Conservation (phyloP, 1,140 invertebrate species). For the Zaprionus gabonicus region DNA sequence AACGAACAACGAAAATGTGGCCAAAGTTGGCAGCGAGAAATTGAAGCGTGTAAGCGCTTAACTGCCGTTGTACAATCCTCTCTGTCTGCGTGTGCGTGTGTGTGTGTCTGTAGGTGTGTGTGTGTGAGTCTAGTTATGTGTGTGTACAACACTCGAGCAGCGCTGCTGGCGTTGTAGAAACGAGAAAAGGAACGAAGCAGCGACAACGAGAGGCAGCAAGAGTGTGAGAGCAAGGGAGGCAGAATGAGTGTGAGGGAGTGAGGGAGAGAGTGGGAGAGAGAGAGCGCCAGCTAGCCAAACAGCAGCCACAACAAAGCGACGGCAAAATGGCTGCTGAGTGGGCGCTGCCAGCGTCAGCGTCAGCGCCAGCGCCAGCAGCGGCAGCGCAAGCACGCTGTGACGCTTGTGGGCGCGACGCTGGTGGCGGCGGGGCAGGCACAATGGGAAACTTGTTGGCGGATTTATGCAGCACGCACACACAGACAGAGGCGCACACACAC, state of each 20-base stretch:
- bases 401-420: conserved; percentile 7
- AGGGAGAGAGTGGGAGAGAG: conserved; percentile 33
- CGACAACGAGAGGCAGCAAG: conserved; percentile 34
- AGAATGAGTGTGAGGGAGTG: conserved; percentile 39
- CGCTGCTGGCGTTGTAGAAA: background rate
- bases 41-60: conserved; percentile 81
- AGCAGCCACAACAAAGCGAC: conserved; percentile 55
- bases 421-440: conserved; percentile 38
- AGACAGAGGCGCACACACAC: conserved; percentile 18
- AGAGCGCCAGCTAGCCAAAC: conserved; percentile 23
- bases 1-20: conserved; percentile 60
- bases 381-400: background rate
- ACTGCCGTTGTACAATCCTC: conserved; percentile 71
- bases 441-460: conserved; percentile 82
- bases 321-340: conserved; percentile 9
- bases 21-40: conserved; percentile 73
- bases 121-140: conserved; percentile 8
- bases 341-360: background rate
- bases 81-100: background rate
- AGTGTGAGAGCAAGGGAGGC: conserved; percentile 38
- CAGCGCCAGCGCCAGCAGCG: background rate
- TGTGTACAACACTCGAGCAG: background rate
- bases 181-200: conserved; percentile 4
- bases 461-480: conserved; percentile 72
- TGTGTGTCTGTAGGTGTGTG: background rate